phyloP scores from a whole-genome alignment of 2,888 invertebrate species.

The Cataglyphis cursor region DNA sequence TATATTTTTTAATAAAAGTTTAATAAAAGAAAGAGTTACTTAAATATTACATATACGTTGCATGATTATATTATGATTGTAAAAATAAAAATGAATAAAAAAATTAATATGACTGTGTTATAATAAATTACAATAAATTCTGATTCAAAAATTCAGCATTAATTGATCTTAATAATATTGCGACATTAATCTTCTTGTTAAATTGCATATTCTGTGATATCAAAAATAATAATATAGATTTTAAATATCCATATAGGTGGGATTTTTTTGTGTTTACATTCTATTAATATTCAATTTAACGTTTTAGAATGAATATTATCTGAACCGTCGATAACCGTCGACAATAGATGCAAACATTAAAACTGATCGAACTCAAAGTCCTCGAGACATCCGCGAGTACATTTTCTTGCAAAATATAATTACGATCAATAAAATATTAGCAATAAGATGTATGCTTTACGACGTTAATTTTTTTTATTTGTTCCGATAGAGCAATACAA shows the following conservation, averaged over 20 bases:
- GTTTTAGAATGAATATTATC: not conserved
- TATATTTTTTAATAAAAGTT: no score
- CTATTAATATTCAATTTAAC: not conserved
- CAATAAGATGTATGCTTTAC: not conserved
- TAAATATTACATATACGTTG: no score
- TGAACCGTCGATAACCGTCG: not conserved
- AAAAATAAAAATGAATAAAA: not conserved
- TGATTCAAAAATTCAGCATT: not conserved
- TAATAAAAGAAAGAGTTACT: no score
- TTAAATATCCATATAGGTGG: not conserved
- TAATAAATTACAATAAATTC: not conserved
- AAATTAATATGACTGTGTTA: not conserved
- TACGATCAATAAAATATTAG: not conserved
- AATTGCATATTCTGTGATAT: not conserved
- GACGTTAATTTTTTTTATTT: not conserved
- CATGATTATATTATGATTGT: no score
- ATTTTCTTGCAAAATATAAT: conserved; percentile 6
- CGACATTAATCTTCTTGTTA: not conserved
- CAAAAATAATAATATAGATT: not conserved
- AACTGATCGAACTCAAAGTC: not conserved
- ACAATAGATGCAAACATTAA: not conserved
- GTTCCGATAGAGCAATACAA: not conserved
- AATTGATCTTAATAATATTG: not conserved
- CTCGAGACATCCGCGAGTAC: not conserved
- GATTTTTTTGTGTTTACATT: not conserved